A percentile compares a stretch with the other conserved stretches of the same genome.
Conservation (phyloP, 2,888 invertebrate species). For the Eilema griseolum region DNA sequence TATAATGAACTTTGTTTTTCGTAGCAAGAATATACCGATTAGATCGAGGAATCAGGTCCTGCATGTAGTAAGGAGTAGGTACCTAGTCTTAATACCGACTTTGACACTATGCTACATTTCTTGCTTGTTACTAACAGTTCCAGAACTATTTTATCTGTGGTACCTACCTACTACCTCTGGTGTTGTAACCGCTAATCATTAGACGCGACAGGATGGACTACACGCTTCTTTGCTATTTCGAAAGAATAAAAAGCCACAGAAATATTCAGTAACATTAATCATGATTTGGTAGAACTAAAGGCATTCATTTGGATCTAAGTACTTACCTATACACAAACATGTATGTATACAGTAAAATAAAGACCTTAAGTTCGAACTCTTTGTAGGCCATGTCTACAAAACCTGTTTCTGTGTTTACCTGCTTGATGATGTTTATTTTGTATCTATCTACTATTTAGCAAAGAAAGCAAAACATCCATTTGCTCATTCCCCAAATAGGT, state of each 20-base stretch:
- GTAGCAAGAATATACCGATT: not conserved
- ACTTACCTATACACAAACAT: not conserved
- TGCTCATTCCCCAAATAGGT: not conserved
- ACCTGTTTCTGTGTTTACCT: slow-evolving; percentile 3
- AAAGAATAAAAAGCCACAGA: not conserved
- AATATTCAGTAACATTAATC: not conserved
- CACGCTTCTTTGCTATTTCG: not conserved
- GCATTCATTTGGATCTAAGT: not conserved
- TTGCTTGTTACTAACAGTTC: too few species aligned
- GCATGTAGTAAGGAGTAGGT: not conserved
- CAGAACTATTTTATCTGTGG: too few species aligned
- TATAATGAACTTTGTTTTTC: not conserved
- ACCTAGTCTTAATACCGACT: not conserved
- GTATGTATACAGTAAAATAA: not conserved
- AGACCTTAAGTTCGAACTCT: not conserved
- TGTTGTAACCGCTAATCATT: not conserved
- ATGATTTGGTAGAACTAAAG: not conserved
- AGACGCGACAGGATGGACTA: too few species aligned
- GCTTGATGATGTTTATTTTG: not conserved
- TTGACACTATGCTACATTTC: not conserved
- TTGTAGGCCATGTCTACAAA: not conserved
- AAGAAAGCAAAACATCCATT: not conserved
- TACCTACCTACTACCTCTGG: too few species aligned
- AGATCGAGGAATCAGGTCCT: not conserved
- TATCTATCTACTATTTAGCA: not conserved